These are phyloP conservation scores for Aplysia californica DNA, from an alignment of 1,140 invertebrate genomes.

Conservation along the genomic window DNA sequence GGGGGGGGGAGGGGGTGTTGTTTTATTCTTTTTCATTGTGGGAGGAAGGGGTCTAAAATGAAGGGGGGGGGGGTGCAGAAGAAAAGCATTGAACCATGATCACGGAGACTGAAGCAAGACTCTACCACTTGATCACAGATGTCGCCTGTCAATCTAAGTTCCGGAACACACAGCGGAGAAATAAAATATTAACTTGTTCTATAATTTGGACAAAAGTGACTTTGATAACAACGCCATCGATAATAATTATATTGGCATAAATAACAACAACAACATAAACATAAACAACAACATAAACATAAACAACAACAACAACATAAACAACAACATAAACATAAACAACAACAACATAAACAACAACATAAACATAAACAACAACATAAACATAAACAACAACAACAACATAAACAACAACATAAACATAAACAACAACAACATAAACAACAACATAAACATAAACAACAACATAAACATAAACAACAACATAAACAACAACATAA, in stretches of 20 bases:
- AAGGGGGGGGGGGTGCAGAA: no score
- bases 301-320: background rate
- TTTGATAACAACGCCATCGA: background rate
- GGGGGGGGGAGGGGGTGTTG: no score
- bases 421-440: background rate
- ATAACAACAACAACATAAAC: background rate
- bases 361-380: background rate
- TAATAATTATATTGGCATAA: background rate
- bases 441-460: background rate
- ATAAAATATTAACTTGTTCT: no score
- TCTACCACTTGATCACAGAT: no score
- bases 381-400: background rate
- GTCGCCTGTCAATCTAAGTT: no score
- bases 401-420: background rate
- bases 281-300: background rate
- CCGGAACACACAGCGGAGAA: no score
- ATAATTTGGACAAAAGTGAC: no score
- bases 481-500: background rate
- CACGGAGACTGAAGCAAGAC: no score
- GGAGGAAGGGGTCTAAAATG: no score
- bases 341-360: conserved; percentile 1
- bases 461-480: background rate
- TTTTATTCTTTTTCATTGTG: no score
- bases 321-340: background rate
- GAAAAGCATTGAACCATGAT: no score